Base-by-base conservation (phyloP, 37 sponge, comb jelly and placozoan species). In the Corticium candelabrum region DNA sequence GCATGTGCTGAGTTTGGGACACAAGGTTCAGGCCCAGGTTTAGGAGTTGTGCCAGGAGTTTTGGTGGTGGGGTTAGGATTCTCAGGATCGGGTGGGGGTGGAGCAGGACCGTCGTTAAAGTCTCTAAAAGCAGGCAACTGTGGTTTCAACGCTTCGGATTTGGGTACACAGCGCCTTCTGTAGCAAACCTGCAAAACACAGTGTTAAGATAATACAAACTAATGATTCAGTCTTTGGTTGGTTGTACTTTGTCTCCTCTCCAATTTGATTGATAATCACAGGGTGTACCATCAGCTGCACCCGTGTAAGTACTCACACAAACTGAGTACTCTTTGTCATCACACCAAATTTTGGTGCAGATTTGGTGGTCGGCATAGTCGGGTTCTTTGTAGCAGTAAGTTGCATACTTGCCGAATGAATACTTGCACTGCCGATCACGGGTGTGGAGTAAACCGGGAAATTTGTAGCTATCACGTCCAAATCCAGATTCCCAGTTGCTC, bases 251-350 rank as follows among this genome's bases (percentile, higher is more conserved):
- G n/a, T n/a, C n/a, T n/a, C n/a, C n/a, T n/a, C n/a, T n/a, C n/a
- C n/a, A n/a, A n/a, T n/a, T n/a, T n/a, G n/a, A n/a, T 4, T 70
- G 7, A 15, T 70, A n/a, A 5, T 29, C 73, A 15, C 73, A 70
- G n/a, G 29, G n/a, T 33, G 73, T 70, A 5, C 73, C 73, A 32
- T 70, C 73, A 4, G 29, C 29, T 7, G 73, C 73, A 33, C n/a
- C n/a, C 34, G 73, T 70, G 73, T 70, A 70, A n/a, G 73, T 70
- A 5, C 34, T 70, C 35, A 4, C 7, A 15, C 73, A 70, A 5
- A 7, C 35, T 30, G 29, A 32, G 31, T 7, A 70, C 35, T 15
- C 29, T 15, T 15, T 15, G 73, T 70, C 73, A 15, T 70, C 73
- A 32, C 73, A 70, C 31, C 21, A 70, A 4, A 70, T 7, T 4